phyloP scores from a whole-genome alignment of 2,888 invertebrate species.

The Rapana venosa region DNA sequence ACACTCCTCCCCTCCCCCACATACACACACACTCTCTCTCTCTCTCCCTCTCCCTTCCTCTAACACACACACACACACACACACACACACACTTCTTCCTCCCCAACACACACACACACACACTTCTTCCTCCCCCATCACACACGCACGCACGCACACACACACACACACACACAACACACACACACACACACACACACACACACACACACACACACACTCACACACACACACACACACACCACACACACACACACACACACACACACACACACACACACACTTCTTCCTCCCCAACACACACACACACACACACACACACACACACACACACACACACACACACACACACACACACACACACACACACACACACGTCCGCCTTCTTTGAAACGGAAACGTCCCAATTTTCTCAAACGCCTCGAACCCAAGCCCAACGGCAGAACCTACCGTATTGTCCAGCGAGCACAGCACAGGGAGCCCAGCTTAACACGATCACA shows the following conservation, averaged over 20 bases:
- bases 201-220: not conserved
- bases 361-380: not conserved
- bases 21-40: not conserved
- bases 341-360: not conserved
- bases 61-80: not conserved
- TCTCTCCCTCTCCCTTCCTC: too few relatives aligned
- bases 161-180: not conserved
- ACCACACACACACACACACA: not conserved
- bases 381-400: too few relatives aligned
- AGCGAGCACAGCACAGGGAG: too few relatives aligned
- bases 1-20: too few relatives aligned
- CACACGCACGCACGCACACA: not conserved
- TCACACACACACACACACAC: not conserved
- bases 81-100: not conserved
- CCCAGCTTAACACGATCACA: too few relatives aligned
- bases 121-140: not conserved
- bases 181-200: conserved; percentile 13
- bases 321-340: not conserved
- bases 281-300: not conserved
- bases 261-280: not conserved
- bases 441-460: too few relatives aligned
- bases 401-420: too few relatives aligned
- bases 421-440: too few relatives aligned
- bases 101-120: too few relatives aligned
- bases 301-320: not conserved